A percentile compares a stretch with the other conserved stretches of the same genome.
Conservation (phyloP, 1,140 invertebrate genomes). For the Homarus americanus region DNA sequence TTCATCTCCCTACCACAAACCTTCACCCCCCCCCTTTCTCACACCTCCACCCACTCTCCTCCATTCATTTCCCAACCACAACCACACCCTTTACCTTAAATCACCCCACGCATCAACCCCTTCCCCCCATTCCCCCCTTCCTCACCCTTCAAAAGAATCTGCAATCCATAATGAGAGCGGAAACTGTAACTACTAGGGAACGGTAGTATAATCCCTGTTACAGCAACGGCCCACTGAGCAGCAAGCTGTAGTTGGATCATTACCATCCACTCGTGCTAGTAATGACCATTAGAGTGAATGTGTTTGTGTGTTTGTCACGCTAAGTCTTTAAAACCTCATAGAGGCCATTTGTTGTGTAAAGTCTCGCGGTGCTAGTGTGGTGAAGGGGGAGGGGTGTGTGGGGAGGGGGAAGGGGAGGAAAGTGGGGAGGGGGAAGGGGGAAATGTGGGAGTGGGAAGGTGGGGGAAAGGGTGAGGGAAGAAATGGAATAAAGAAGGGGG, state of each 20-base stretch:
- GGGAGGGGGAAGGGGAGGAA: neutral
- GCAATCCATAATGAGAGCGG: constrained; percentile 36
- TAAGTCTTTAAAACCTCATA: constrained; percentile 38
- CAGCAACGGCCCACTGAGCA: constrained; percentile 12
- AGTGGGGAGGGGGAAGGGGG: neutral
- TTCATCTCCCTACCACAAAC: neutral
- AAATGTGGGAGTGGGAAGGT: neutral
- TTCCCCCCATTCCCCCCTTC: neutral
- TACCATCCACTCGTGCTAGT: constrained; percentile 34
- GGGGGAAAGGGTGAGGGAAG: neutral
- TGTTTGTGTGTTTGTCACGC: constrained; percentile 37
- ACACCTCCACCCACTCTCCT: constrained; percentile 3
- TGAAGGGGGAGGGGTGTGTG: neutral
- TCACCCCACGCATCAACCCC: neutral
- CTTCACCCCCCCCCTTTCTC: neutral
- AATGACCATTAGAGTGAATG: constrained; percentile 41
- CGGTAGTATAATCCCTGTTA: constrained; percentile 12
- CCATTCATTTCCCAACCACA: neutral
- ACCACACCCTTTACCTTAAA: neutral
- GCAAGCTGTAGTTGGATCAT: constrained; percentile 34
- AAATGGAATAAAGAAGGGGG: neutral
- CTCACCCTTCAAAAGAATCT: neutral
- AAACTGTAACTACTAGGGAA: constrained; percentile 12
- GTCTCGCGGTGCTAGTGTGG: neutral
- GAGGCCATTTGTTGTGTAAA: constrained; percentile 20